Base-by-base conservation (phyloP, 2,113 vertebrate genomes). In the Micronycteris hirsuta region DNA sequence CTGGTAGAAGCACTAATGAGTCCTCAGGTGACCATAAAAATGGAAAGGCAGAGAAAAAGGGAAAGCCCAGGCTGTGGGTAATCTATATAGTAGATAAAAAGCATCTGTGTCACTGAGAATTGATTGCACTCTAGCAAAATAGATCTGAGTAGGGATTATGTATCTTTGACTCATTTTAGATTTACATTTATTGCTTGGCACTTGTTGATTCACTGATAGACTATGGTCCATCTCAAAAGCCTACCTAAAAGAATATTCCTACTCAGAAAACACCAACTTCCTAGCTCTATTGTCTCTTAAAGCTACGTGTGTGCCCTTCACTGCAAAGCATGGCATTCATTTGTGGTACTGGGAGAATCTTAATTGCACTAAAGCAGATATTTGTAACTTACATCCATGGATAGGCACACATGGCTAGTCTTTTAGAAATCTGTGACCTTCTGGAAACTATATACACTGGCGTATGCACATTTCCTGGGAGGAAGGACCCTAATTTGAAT, bases 21-120 rank as follows among this genome's bases (percentile, higher is more conserved):
- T 97, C 96, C 96, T 98, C 84, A 74, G 95, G 89, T 97, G 95
- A 73, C 86, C 87, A 92, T 96, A 96, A 97, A 97, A 96, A 85
- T 74, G 80, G 80, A 92, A 91, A 93, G 82, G 36, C 19, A 68
- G 56, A 96, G 85, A 38, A 93, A 86, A 93, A 12, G 73, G 31
- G 74, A 38, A 84, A 70, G 63, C 56, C 49, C 52, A 68, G 84
- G 58, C 76, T 86, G 67, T 87, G 49, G 83, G n/a, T 97, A 94
- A 97, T 97, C 97, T 96, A 49, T 92, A 87, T 70, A 93, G 93
- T 90, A 76, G 89, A 81, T 91, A 74, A 97, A 96, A 95, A 86
- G 26, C 54, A 68, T 80, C 47, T n/a, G 61, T 93, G 71, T 96
- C 45, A 15, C 65, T 85, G 91, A 94, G 89, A 94, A 96, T 96